Conservation (phyloP, 2,113 vertebrate species). For the Podarcis muralis region DNA sequence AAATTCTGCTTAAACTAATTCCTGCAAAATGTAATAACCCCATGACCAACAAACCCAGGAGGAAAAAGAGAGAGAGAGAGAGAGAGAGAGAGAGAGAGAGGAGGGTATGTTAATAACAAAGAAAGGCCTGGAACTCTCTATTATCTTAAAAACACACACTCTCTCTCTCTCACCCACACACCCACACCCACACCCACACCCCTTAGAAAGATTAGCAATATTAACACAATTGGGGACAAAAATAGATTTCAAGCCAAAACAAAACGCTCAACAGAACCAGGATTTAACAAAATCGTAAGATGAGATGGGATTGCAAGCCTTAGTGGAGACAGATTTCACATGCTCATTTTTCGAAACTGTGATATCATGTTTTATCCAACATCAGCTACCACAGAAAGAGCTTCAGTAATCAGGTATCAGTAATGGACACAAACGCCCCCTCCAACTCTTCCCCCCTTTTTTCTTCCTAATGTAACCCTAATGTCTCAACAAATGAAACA, state of each 20-base stretch:
- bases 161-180: background rate
- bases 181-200: fast-evolving
- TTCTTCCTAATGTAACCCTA: too few relatives aligned
- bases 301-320: background rate
- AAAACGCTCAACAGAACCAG: slow-evolving; percentile 21
- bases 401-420: background rate
- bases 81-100: background rate
- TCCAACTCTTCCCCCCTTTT: too few relatives aligned
- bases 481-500: too few relatives aligned
- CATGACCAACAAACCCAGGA: background rate
- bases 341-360: background rate
- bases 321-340: background rate
- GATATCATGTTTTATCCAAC: background rate
- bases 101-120: background rate
- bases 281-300: slow-evolving; percentile 3
- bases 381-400: background rate
- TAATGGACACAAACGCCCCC: background rate
- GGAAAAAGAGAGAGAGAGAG: background rate
- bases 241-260: background rate
- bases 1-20: slow-evolving; percentile 1
- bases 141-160: background rate
- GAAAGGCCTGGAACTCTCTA: background rate
- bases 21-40: slow-evolving; percentile 32
- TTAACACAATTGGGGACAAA: background rate
- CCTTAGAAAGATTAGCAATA: background rate